phyloP scores from a whole-genome alignment of 2,888 invertebrate genomes.

The Cremastinae sp. region DNA sequence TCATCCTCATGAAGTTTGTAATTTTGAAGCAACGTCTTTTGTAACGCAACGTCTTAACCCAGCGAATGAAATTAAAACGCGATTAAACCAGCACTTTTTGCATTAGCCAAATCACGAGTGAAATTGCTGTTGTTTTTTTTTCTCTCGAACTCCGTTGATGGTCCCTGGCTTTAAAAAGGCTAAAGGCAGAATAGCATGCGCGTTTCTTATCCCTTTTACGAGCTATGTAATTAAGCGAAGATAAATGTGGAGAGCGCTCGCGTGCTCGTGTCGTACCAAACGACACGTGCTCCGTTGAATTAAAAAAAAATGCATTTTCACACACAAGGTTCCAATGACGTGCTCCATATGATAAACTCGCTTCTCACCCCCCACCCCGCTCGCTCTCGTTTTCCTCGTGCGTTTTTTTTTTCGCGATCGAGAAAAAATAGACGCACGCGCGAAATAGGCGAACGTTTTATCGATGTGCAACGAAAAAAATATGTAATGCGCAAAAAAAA shows the following conservation, averaged over 20 bases:
- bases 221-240: conserved; percentile 51
- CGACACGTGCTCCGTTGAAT: conserved; percentile 48
- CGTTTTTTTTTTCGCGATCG: conserved; percentile 6
- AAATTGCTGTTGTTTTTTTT: no score
- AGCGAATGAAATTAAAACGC: no score
- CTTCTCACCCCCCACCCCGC: conserved; percentile 18
- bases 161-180: background rate
- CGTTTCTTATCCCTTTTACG: conserved; percentile 35
- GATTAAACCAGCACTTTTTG: no score
- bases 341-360: conserved; percentile 49
- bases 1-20: no score
- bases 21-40: no score
- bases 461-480: conserved; percentile 59
- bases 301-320: conserved; percentile 10
- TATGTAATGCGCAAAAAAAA: conserved; percentile 23
- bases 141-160: background rate
- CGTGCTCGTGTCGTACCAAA: conserved; percentile 58
- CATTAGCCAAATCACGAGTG: no score
- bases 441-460: background rate
- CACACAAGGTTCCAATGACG: conserved; percentile 36
- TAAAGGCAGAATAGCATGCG: background rate
- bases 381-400: background rate
- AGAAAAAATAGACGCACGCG: background rate
- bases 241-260: conserved; percentile 56
- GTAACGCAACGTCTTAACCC: no score